Evolutionary conservation across 2,888 invertebrate species (phyloP).

Genomic region (Fissipunctia ypsillon): DNA sequence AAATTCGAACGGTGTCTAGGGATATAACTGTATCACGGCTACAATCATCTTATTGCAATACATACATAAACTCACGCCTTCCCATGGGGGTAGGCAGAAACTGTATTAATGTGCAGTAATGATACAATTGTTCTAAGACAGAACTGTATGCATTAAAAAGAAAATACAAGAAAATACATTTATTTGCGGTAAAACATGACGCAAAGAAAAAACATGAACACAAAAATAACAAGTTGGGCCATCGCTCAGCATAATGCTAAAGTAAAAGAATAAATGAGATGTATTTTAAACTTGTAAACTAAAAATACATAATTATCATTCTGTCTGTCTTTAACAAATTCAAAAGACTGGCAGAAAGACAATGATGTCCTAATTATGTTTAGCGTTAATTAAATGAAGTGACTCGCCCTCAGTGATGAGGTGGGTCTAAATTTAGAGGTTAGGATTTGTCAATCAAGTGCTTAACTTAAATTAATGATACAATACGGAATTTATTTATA

Average conservation of each 20-base stretch:
- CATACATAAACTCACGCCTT: too few relatives aligned
- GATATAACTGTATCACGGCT: too few relatives aligned
- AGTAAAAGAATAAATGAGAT: not conserved
- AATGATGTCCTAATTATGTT: not conserved
- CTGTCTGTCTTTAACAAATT: not conserved
- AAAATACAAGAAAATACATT: not conserved
- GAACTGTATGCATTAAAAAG: not conserved
- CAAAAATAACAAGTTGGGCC: not conserved
- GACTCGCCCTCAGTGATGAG: not conserved
- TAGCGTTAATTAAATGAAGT: not conserved
- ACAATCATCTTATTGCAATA: too few relatives aligned
- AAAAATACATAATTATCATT: not conserved
- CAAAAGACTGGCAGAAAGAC: not conserved
- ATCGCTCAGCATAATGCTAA: not conserved
- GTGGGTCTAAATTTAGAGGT: not conserved
- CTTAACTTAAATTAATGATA: not conserved
- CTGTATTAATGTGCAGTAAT: too few relatives aligned
- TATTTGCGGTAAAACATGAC: too few relatives aligned
- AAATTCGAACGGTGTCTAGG: slow-evolving; percentile 10
- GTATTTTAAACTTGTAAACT: not conserved
- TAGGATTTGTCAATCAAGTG: slow-evolving; percentile 2
- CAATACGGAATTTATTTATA: too few relatives aligned
- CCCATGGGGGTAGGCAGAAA: too few relatives aligned
- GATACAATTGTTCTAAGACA: too few relatives aligned
- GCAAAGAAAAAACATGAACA: not conserved